A percentile compares a stretch with the other conserved stretches of the same genome.
phyloP scores from a whole-genome alignment of 2,888 invertebrate species.

The Stenodera caucasica region DNA sequence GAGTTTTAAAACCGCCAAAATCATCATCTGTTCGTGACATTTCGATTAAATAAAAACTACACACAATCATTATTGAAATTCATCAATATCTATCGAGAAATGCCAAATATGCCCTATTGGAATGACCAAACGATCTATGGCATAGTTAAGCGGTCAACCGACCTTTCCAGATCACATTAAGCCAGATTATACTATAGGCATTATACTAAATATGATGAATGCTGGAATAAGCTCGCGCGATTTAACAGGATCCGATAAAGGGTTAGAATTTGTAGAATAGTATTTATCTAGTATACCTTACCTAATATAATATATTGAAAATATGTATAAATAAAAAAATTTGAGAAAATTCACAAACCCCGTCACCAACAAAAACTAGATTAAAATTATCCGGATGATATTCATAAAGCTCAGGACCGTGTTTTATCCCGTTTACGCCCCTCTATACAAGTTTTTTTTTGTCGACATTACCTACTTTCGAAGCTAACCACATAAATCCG shows the following conservation, averaged over 20 bases:
- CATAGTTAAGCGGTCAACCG: neutral
- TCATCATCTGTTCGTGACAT: neutral
- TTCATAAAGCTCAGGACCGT: too few species aligned
- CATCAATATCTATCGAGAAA: neutral
- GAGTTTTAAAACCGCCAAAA: neutral
- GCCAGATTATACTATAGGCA: neutral
- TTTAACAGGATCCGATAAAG: neutral
- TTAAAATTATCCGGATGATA: too few species aligned
- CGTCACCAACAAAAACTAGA: too few species aligned
- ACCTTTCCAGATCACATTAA: constrained; percentile 1
- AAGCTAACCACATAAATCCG: too few species aligned
- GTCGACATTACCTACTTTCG: too few species aligned
- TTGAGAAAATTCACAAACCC: too few species aligned
- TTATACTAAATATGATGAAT: constrained; percentile 4
- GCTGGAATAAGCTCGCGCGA: neutral
- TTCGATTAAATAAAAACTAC: neutral
- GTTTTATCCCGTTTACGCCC: too few species aligned
- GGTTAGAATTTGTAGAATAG: neutral
- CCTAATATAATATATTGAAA: neutral
- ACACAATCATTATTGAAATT: constrained; percentile 14
- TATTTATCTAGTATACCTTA: neutral
- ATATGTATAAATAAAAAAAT: too few species aligned
- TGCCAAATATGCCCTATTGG: neutral
- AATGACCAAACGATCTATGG: neutral
- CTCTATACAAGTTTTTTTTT: too few species aligned